Percentiles rank a stretch among this genome's conserved stretches.
Conservation (phyloP, 2,113 vertebrate species). For the Apus apus region DNA sequence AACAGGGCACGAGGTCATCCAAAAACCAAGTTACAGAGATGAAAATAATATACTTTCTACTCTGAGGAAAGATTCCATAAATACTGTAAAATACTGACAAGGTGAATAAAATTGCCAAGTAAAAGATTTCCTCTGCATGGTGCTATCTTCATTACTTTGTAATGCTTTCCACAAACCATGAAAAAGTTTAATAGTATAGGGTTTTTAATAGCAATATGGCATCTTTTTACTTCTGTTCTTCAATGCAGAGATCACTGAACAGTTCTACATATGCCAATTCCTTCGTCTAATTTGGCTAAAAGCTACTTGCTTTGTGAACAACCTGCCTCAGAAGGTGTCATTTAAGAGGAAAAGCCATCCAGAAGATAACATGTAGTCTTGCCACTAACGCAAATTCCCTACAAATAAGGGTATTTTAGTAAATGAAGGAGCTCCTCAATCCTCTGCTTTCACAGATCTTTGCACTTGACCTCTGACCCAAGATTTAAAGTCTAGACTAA, state of each 20-base stretch:
- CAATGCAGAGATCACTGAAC: background rate
- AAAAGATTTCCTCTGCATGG: fast-evolving
- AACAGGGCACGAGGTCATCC: background rate
- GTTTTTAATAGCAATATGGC: background rate
- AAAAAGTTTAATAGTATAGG: background rate
- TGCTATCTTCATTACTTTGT: background rate
- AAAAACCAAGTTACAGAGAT: background rate
- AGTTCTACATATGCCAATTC: background rate
- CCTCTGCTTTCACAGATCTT: conserved; percentile 76
- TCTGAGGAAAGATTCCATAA: background rate
- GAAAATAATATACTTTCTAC: background rate
- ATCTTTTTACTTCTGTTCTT: background rate
- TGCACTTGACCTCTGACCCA: conserved; percentile 84
- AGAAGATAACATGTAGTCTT: conserved; percentile 45
- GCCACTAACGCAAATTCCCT: conserved; percentile 77
- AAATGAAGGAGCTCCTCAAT: conserved; percentile 74
- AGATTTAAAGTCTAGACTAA: conserved; percentile 79
- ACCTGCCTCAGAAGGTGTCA: conserved; percentile 70
- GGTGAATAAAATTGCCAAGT: background rate
- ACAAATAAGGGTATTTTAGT: conserved; percentile 73
- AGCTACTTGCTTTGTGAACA: conserved; percentile 73
- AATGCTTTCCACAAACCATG: background rate
- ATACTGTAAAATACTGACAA: background rate
- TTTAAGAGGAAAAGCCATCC: conserved; percentile 76
- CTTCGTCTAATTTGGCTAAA: conserved; percentile 58